Base-by-base conservation (phyloP, 2,797 vertebrate genomes). In the Hippocampus kuda region DNA sequence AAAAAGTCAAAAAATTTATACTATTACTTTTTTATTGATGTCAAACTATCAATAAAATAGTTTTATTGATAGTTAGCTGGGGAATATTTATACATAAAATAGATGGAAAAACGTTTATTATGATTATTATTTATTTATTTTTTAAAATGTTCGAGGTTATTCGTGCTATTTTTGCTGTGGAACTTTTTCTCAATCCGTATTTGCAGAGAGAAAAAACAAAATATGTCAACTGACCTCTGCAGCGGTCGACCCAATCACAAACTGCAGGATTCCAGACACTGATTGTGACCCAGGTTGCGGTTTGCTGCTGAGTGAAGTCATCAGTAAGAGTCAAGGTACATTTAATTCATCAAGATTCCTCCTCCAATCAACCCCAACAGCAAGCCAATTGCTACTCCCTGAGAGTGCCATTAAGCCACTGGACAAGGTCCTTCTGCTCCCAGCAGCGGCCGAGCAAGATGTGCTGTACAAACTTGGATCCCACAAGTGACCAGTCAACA, bases 301-400 rank as follows among this genome's bases (percentile, higher is more conserved):
- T 77, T 77, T 79, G 75, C 72, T 75, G 78, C 67, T 69, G 64
- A 87, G 80, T 82, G 75, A 77, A 85, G 89, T 90, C 78, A 90
- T 91, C 87, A 87, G 71, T 70, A 81, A 74, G 74, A 87, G 85
- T 89, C 85, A 81, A 82, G 79, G 79, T 84, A 70, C 75, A 84
- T 90, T 90, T 86, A 67, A 82, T 85, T 87, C 66, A 85, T 87
- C 80, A 80, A 70, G 81, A 86, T 78, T 78, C 78, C 79, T 81
- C 74, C 73, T 84, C 72, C 82, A 78, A 84, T 87, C 78, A 75
- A 77, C 81, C 70, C 79, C 76, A 85, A 82, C 83, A 81, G 73
- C 79, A 72, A 77, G 66, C 76, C 79, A 76, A 85, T 83, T 83
- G 79, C 72, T 78, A 68, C 34, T 66, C 65, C 61, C 68, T 77